Evolutionary conservation across 2,113 vertebrate genomes (phyloP).

Genomic region (Dunckerocampus dactyliophorus): DNA sequence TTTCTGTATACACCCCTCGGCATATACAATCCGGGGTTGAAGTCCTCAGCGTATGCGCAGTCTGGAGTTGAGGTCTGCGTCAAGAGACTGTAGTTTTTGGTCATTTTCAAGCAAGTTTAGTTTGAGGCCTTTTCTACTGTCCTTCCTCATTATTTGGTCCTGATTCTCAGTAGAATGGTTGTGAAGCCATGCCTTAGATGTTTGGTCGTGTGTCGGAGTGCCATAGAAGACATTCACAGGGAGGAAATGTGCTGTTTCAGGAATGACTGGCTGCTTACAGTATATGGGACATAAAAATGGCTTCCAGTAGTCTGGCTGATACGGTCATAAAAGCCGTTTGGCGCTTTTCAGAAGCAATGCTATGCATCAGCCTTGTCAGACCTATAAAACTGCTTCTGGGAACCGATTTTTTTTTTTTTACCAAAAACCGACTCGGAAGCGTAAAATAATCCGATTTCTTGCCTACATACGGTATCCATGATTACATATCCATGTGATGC

Average conservation of each 20-base stretch:
- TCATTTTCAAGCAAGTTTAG: too few relatives aligned
- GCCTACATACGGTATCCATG: neutral
- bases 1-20: too few relatives aligned
- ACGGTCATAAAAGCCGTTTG: constrained; percentile 52
- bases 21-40: too few relatives aligned
- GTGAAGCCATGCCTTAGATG: neutral
- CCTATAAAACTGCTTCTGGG: constrained; percentile 7
- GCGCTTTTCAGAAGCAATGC: constrained; percentile 38
- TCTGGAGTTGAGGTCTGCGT: too few relatives aligned
- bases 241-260: constrained; percentile 21
- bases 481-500: neutral
- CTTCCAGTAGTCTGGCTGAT: constrained; percentile 33
- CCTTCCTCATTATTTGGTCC: too few relatives aligned
- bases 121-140: too few relatives aligned
- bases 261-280: constrained; percentile 27
- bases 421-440: neutral
- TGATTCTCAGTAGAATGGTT: neutral
- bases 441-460: constrained; percentile 3
- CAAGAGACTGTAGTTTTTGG: too few relatives aligned
- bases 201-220: constrained; percentile 13
- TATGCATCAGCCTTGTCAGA: constrained; percentile 26
- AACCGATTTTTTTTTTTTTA: neutral
- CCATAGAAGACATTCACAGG: constrained; percentile 10
- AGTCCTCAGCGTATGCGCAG: too few relatives aligned
- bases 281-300: constrained; percentile 37